These are phyloP conservation scores for Thalassoma bifasciatum DNA, from an alignment of 2,113 vertebrate species.

Conservation along the genomic window DNA sequence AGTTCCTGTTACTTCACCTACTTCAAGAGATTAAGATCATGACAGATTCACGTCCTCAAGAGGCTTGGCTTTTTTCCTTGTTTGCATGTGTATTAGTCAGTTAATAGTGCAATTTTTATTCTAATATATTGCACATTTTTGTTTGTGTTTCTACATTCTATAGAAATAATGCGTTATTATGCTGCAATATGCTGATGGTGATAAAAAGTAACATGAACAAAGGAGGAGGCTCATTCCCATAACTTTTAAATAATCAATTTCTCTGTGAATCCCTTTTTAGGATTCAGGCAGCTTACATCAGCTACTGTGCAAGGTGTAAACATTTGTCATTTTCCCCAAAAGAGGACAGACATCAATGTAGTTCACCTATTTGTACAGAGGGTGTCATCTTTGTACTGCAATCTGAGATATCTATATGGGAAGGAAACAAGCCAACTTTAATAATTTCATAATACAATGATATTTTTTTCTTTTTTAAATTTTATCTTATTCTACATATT, in stretches of 20 bases:
- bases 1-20: conserved; percentile 51
- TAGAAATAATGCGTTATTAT: not conserved
- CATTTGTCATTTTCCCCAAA: not conserved
- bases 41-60: not conserved
- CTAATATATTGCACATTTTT: not conserved
- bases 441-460: no score
- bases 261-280: not conserved
- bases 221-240: not conserved
- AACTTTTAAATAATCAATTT: not conserved
- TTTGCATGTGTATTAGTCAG: not conserved
- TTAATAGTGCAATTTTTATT: not conserved
- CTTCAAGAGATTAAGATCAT: not conserved
- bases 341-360: conserved; percentile 18
- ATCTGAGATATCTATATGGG: no score
- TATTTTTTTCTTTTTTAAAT: no score
- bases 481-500: no score
- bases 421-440: no score
- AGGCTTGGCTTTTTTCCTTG: not conserved
- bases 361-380: conserved; percentile 23
- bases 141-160: not conserved
- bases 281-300: not conserved
- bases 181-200: conserved; percentile 1
- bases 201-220: no score
- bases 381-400: conserved; percentile 31
- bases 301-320: not conserved